phyloP scores from a whole-genome alignment of 2,113 vertebrate species.

The Hyla sarda region DNA sequence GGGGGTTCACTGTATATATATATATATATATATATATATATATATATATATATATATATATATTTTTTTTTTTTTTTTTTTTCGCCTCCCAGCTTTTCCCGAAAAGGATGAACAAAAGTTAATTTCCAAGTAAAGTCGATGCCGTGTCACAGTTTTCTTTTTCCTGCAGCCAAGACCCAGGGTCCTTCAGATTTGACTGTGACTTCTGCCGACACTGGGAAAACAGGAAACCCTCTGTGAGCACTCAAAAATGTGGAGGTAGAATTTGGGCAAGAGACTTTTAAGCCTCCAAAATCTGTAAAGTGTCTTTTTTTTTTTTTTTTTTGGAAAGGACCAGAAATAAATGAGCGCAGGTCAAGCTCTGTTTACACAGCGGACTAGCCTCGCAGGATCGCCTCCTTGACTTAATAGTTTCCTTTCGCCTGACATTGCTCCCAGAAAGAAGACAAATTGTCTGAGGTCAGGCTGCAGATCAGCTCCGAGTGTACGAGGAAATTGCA shows the following conservation, averaged over 20 bases:
- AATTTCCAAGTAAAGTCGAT: not conserved
- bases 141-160: slow-evolving; percentile 5
- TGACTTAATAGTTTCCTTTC: slow-evolving; percentile 88
- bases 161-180: not conserved
- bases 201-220: not conserved
- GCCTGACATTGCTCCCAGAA: slow-evolving; percentile 78
- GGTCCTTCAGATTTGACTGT: slow-evolving; percentile 3
- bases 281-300: slow-evolving; percentile 65
- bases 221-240: slow-evolving; percentile 14
- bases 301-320: no score
- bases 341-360: slow-evolving; percentile 80
- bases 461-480: slow-evolving; percentile 75
- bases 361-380: slow-evolving; percentile 80
- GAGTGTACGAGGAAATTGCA: slow-evolving; percentile 80
- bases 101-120: no score
- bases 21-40: no score
- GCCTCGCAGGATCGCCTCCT: slow-evolving; percentile 79
- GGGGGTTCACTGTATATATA: no score
- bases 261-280: slow-evolving; percentile 26
- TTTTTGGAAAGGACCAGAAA: slow-evolving; percentile 73
- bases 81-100: no score
- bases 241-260: not conserved
- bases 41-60: no score
- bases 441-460: slow-evolving; percentile 81
- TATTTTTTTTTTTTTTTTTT: no score